Conservation (phyloP, 2,888 invertebrate genomes). For the Thera britannica region DNA sequence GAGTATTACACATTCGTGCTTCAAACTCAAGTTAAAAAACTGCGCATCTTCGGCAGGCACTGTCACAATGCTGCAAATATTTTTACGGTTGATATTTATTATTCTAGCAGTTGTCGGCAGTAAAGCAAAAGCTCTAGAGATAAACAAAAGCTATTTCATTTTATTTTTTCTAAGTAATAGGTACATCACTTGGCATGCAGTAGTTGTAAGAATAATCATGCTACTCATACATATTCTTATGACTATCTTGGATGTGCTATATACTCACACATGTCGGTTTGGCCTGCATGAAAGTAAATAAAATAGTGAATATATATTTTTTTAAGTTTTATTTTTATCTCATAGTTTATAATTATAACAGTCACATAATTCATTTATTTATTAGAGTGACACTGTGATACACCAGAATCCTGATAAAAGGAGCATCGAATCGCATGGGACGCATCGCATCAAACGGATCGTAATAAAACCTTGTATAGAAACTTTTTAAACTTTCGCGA, state of each 20-base stretch:
- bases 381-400: too few species aligned
- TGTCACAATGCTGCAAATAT: not conserved
- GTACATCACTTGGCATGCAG: not conserved
- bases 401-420: not conserved
- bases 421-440: too few species aligned
- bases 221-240: not conserved
- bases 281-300: conserved; percentile 69
- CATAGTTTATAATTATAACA: too few species aligned
- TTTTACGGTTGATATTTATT: not conserved
- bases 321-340: too few species aligned
- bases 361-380: too few species aligned
- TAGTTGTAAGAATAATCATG: not conserved
- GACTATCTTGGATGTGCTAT: conserved; percentile 1
- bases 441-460: too few species aligned
- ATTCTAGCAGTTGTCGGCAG: not conserved
- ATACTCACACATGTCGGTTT: conserved; percentile 78
- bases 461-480: too few species aligned
- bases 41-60: not conserved
- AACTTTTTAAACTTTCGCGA: too few species aligned
- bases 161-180: not conserved
- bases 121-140: not conserved
- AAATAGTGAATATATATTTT: not conserved
- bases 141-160: not conserved
- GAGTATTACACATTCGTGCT: not conserved
- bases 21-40: not conserved